Evolutionary conservation across 2,113 vertebrate genomes (phyloP).

Genomic region (Neotoma lepida): DNA sequence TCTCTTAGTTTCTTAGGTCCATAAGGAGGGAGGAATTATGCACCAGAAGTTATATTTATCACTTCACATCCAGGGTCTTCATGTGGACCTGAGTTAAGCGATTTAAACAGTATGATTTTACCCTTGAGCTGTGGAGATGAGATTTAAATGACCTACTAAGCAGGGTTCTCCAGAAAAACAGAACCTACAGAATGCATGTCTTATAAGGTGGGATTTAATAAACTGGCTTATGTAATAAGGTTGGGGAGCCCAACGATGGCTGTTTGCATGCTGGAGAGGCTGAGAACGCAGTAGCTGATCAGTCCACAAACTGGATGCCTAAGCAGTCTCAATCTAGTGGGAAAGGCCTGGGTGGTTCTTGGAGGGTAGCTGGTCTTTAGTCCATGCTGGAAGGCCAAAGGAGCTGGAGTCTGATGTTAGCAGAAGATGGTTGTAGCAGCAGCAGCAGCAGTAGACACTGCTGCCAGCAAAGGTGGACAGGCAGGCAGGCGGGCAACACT

Average conservation of each 20-base stretch:
- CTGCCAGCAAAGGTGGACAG: not conserved
- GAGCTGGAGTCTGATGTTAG: not conserved
- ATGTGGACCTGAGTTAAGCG: not conserved
- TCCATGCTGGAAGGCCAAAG: not conserved
- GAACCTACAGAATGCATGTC: not conserved
- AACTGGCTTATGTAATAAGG: not conserved
- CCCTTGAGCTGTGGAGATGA: constrained; percentile 2
- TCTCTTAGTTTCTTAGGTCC: not conserved
- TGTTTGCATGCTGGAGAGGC: not conserved
- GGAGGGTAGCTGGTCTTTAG: not conserved
- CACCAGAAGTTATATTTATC: not conserved
- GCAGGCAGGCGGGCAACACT: not conserved
- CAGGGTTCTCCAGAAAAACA: not conserved
- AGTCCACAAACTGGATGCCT: not conserved
- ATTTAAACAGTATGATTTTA: not conserved
- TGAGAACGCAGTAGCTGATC: not conserved
- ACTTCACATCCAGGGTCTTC: not conserved
- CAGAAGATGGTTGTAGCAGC: not conserved
- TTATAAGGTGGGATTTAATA: not conserved
- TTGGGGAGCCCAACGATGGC: not conserved
- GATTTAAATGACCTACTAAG: not conserved
- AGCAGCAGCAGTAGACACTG: not conserved
- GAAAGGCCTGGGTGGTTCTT: not conserved
- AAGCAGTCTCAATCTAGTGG: not conserved
- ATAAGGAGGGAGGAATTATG: not conserved